Evolutionary conservation across 2,797 vertebrate genomes (phyloP).

Genomic region (Pseudochaenichthys georgianus): DNA sequence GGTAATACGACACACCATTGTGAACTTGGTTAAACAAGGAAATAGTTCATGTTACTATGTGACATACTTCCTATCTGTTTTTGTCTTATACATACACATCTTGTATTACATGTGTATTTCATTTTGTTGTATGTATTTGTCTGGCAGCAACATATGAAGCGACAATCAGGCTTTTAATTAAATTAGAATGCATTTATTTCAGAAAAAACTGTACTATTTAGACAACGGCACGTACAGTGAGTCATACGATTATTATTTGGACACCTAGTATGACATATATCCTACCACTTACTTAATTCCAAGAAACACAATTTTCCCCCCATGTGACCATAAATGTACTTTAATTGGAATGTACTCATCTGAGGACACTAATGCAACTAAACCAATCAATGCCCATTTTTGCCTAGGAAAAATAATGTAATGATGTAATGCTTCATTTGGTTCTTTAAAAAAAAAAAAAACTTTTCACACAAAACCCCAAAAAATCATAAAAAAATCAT

Average conservation of each 20-base stretch:
- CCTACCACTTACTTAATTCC: background rate
- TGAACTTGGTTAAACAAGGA: background rate
- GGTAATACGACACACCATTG: background rate
- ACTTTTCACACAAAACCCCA: background rate
- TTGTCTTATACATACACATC: background rate
- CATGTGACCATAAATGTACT: background rate
- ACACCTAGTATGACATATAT: background rate
- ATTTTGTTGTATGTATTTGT: background rate
- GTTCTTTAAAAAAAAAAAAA: background rate
- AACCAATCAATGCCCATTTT: slow-evolving; percentile 19
- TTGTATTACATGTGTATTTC: background rate
- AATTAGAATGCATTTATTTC: background rate
- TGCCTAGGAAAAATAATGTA: slow-evolving; percentile 15
- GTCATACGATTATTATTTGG: background rate
- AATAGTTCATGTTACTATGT: slow-evolving; percentile 1
- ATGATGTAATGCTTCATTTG: slow-evolving; percentile 2
- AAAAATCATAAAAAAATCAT: background rate
- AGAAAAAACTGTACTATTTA: background rate
- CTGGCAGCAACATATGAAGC: background rate
- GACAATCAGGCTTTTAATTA: background rate
- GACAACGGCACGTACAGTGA: slow-evolving; percentile 1
- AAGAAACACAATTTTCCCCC: background rate
- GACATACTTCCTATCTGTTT: background rate
- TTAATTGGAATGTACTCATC: background rate
- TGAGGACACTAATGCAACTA: slow-evolving; percentile 1